phyloP scores from a whole-genome alignment of 53 echinoderm and acorn worm genomes.

The Henricia sp. region DNA sequence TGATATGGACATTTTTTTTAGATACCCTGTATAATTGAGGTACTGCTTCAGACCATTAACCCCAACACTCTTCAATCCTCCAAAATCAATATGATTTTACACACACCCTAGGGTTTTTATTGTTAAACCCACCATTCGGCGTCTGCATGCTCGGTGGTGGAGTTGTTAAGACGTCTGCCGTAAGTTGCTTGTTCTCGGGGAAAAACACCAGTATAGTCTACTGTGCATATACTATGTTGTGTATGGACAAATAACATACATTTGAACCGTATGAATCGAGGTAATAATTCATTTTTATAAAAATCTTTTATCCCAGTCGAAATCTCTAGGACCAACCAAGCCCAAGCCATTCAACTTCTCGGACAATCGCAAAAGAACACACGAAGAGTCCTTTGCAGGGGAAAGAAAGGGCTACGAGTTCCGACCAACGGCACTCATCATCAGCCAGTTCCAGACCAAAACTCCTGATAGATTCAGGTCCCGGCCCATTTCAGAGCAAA shows the following conservation, averaged over 20 bases:
- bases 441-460: conserved; percentile 77
- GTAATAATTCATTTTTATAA: neutral
- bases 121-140: neutral
- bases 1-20: no score
- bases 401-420: conserved; percentile 45
- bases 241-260: neutral
- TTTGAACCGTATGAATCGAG: no score
- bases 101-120: no score
- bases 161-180: no score
- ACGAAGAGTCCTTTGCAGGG: conserved; percentile 19
- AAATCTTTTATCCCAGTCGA: conserved; percentile 21
- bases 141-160: no score
- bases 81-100: no score
- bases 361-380: conserved; percentile 56
- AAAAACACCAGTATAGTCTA: no score
- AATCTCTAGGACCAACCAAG: conserved; percentile 59
- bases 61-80: no score
- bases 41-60: no score
- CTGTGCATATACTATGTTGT: no score
- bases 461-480: conserved; percentile 84
- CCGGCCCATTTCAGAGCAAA: conserved; percentile 64
- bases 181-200: no score
- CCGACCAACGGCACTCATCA: conserved; percentile 64
- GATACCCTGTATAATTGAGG: no score
- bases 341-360: conserved; percentile 72